phyloP scores from a whole-genome alignment of 2,797 vertebrate species.

The Danio aesculapii region DNA sequence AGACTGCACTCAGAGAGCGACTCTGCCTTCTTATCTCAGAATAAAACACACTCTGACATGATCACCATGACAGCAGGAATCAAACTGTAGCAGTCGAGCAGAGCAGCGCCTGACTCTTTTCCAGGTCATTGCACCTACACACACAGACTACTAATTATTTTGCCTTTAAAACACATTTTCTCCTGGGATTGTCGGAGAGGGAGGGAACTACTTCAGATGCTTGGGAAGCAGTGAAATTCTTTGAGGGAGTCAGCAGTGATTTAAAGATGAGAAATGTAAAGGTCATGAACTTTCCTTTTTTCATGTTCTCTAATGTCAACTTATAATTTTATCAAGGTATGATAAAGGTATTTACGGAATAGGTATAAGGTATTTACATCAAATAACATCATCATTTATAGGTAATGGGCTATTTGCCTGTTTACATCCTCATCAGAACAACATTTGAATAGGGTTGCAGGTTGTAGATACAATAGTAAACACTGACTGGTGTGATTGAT shows the following conservation, averaged over 20 bases:
- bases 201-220: slow-evolving; percentile 2
- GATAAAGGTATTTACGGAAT: too few relatives aligned
- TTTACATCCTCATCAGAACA: too few relatives aligned
- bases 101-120: slow-evolving; percentile 35
- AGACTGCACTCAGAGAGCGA: slow-evolving; percentile 27
- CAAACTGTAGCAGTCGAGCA: slow-evolving; percentile 29
- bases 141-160: slow-evolving; percentile 49
- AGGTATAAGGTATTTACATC: too few relatives aligned
- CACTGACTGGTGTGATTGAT: too few relatives aligned
- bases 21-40: slow-evolving; percentile 47
- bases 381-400: too few relatives aligned
- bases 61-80: slow-evolving; percentile 43
- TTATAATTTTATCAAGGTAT: too few relatives aligned
- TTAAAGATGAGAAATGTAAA: slow-evolving; percentile 1
- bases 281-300: too few relatives aligned
- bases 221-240: neutral
- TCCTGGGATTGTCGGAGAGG: neutral
- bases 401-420: too few relatives aligned
- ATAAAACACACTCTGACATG: slow-evolving; percentile 46
- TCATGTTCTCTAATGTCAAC: too few relatives aligned
- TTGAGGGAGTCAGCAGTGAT: slow-evolving; percentile 1
- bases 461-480: too few relatives aligned
- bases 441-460: too few relatives aligned
- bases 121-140: slow-evolving; percentile 39
- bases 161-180: slow-evolving; percentile 12